phyloP scores from a whole-genome alignment of 2,888 invertebrate genomes.

The Drosophila kanekoi region DNA sequence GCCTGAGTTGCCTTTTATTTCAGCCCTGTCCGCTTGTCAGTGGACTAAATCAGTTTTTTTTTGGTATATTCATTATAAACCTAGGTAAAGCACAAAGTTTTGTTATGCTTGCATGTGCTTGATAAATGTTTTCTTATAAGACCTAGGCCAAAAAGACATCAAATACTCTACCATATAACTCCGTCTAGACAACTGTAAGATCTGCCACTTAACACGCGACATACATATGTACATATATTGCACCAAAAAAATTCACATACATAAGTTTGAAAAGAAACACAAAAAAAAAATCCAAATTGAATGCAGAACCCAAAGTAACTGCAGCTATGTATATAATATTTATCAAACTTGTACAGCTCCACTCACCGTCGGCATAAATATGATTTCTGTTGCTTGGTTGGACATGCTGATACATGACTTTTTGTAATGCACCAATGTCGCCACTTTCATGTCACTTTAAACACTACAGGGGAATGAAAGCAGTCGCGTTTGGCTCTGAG shows the following conservation, averaged over 20 bases:
- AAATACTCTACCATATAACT: background rate
- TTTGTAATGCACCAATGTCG: constrained; percentile 84
- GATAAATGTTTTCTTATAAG: background rate
- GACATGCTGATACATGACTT: constrained; percentile 86
- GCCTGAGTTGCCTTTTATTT: constrained; percentile 8
- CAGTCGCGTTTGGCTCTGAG: constrained; percentile 72
- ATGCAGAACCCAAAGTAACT: constrained; percentile 3
- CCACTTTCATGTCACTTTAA: constrained; percentile 86
- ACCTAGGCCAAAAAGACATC: background rate
- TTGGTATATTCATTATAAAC: no score
- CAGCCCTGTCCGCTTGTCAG: background rate
- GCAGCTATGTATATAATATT: background rate
- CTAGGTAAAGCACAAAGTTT: no score
- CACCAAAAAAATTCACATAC: constrained; percentile 12
- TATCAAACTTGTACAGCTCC: background rate
- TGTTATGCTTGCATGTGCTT: no score
- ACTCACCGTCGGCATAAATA: constrained; percentile 85
- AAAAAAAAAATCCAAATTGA: background rate
- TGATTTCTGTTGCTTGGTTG: constrained; percentile 85
- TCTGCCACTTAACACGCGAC: constrained; percentile 16
- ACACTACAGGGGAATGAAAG: constrained; percentile 85
- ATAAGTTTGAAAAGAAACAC: constrained; percentile 3
- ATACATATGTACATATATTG: background rate
- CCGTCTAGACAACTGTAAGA: constrained; percentile 1
- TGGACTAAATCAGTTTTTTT: background rate